These are phyloP conservation scores for Chrysaora quinquecirrha DNA, from an alignment of 30 jellyfish, hydroid and myxozoan genomes.

Conservation along the genomic window DNA sequence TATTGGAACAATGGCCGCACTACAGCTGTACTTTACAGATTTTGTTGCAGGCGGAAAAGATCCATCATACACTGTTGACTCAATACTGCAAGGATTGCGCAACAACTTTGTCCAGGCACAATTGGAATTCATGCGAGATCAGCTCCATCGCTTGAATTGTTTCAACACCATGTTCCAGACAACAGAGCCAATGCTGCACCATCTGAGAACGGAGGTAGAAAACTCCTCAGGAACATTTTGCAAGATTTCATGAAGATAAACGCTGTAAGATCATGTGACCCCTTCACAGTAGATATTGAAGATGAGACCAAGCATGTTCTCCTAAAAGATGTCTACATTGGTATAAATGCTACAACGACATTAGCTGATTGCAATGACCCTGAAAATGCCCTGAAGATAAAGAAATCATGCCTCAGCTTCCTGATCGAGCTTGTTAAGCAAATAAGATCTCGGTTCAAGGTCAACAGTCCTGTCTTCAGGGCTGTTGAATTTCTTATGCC, in stretches of 20 bases:
- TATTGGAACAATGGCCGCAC: constrained; percentile 51
- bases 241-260: constrained; percentile 16
- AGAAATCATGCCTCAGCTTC: constrained; percentile 29
- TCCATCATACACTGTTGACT: constrained; percentile 46
- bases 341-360: constrained; percentile 36
- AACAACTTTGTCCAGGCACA: constrained; percentile 15
- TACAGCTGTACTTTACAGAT: constrained; percentile 27
- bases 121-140: constrained; percentile 2
- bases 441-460: constrained; percentile 22
- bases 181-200: constrained; percentile 57
- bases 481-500: constrained; percentile 3
- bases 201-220: constrained; percentile 14
- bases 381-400: constrained; percentile 9
- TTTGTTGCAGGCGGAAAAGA: constrained; percentile 30
- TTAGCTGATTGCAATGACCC: constrained; percentile 23
- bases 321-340: constrained; percentile 25
- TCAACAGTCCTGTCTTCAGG: constrained; percentile 14
- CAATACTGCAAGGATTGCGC: constrained; percentile 25
- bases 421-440: constrained; percentile 38
- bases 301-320: not conserved
- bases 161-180: constrained; percentile 50
- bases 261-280: constrained; percentile 23
- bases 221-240: constrained; percentile 30
- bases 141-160: constrained; percentile 22
- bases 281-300: constrained; percentile 39